Conservation (phyloP, 2,113 vertebrate genomes). For the Hiodon alosoides region DNA sequence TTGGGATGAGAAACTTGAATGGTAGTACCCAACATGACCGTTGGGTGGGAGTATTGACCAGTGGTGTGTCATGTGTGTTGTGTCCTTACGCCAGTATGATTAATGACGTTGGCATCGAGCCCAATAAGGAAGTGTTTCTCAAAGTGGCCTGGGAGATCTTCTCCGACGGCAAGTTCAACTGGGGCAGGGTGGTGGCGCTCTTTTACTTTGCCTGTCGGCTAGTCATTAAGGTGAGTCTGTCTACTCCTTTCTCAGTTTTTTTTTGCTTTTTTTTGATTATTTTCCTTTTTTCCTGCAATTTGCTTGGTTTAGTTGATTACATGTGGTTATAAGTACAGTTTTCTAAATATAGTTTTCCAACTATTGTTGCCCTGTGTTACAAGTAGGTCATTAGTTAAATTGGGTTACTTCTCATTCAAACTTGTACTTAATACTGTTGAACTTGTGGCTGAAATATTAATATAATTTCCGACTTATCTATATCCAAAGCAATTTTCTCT, state of each 20-base stretch:
- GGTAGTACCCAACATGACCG: neutral
- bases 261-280: neutral
- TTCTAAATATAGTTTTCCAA: neutral
- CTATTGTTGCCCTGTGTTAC: too few species aligned
- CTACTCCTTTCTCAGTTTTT: neutral
- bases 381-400: too few species aligned
- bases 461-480: too few species aligned
- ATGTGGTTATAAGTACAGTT: neutral
- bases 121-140: constrained; percentile 70
- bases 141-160: constrained; percentile 79
- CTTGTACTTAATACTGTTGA: too few species aligned
- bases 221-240: constrained; percentile 62
- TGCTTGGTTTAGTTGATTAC: too few species aligned
- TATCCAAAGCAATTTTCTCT: too few species aligned
- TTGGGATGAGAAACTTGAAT: neutral
- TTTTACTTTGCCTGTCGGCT: constrained; percentile 88
- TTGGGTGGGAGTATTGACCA: neutral
- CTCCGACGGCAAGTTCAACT: constrained; percentile 83
- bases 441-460: too few species aligned
- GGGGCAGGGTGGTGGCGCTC: constrained; percentile 83
- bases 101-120: constrained; percentile 56
- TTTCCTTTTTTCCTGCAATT: neutral
- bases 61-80: neutral
- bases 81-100: constrained; percentile 67
- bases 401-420: too few species aligned